phyloP scores from a whole-genome alignment of 1,140 invertebrate genomes.

The Drosophila saltans region DNA sequence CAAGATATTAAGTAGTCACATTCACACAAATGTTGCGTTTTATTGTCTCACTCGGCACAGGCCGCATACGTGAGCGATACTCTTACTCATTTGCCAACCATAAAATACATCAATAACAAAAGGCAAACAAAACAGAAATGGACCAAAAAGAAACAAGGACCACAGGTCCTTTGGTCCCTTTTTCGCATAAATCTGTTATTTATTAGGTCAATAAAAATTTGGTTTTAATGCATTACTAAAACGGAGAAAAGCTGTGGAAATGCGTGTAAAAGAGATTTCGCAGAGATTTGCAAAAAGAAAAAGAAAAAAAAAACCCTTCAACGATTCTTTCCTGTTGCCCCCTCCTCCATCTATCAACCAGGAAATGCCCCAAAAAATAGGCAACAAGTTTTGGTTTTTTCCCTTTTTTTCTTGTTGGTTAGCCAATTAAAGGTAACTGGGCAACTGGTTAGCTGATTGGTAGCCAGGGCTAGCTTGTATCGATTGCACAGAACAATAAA shows the following conservation, averaged over 20 bases:
- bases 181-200: constrained; percentile 67
- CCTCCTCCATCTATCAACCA: not conserved
- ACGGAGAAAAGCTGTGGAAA: not conserved
- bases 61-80: constrained; percentile 59
- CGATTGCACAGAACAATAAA: constrained; percentile 46
- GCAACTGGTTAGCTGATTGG: constrained; percentile 33
- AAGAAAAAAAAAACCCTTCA: too few relatives aligned
- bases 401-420: not conserved
- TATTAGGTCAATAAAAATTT: constrained; percentile 73
- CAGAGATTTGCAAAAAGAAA: constrained; percentile 38
- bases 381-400: constrained; percentile 56
- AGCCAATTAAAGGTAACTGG: constrained; percentile 7
- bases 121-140: constrained; percentile 28
- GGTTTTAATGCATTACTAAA: constrained; percentile 66
- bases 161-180: not conserved
- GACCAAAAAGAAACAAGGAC: not conserved
- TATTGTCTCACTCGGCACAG: constrained; percentile 62
- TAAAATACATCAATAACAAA: constrained; percentile 50
- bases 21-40: constrained; percentile 69
- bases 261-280: constrained; percentile 31
- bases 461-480: constrained; percentile 19
- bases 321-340: not conserved
- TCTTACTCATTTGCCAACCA: constrained; percentile 39
- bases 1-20: constrained; percentile 11
- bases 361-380: constrained; percentile 38